phyloP scores from a whole-genome alignment of 2,797 vertebrate species.

The Pantherophis alleghaniensis region DNA sequence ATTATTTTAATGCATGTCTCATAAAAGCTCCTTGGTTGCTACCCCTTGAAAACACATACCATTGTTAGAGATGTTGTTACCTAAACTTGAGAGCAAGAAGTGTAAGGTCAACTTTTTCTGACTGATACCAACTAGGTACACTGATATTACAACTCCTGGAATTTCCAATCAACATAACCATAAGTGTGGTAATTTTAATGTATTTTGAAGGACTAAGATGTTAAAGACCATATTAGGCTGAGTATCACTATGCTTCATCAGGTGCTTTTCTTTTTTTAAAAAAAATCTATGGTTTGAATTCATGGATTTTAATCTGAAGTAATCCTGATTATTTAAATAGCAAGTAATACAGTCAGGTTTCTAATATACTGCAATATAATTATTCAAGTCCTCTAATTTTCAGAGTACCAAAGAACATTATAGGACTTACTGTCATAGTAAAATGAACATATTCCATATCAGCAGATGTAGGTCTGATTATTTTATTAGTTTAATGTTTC shows the following conservation, averaged over 20 bases:
- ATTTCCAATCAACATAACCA: neutral
- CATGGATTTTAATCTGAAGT: neutral
- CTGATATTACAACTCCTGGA: neutral
- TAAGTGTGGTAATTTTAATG: neutral
- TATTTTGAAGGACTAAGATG: neutral
- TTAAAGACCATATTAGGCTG: neutral
- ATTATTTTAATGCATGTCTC: neutral
- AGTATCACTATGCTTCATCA: neutral
- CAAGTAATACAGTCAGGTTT: neutral
- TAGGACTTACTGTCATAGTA: neutral
- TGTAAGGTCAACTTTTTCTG: neutral
- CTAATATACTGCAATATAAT: neutral
- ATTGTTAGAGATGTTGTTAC: neutral
- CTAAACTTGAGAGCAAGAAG: neutral
- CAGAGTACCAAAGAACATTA: neutral
- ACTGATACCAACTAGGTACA: neutral
- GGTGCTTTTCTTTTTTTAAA: neutral
- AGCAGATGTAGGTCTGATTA: constrained; percentile 5
- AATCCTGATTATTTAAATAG: neutral
- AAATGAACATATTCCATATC: neutral
- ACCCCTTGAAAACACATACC: no score
- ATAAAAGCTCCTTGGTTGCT: neutral
- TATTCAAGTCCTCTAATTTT: neutral
- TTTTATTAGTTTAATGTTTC: constrained; percentile 10
- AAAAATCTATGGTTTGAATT: neutral